Evolutionary conservation across 2,888 invertebrate species (phyloP).

Genomic region (Aleiodes alternator): DNA sequence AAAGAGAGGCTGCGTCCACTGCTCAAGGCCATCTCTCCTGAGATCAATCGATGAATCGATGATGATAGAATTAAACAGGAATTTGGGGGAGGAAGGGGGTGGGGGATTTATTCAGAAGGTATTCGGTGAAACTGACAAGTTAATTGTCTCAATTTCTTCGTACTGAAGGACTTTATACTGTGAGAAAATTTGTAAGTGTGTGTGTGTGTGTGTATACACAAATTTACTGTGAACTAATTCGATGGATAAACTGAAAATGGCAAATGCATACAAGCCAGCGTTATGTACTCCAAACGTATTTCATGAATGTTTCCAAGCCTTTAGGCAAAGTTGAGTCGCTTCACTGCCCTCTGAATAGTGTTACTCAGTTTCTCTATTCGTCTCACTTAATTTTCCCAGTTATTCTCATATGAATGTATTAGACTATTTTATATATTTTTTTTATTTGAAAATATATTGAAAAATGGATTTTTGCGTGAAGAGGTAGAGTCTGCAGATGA

Average conservation of each 20-base stretch:
- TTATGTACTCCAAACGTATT: conserved; percentile 45
- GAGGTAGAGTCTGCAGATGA: neutral
- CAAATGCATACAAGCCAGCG: conserved; percentile 51
- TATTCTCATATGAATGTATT: conserved; percentile 52
- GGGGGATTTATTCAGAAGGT: neutral
- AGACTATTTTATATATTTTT: neutral
- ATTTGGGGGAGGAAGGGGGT: conserved; percentile 8
- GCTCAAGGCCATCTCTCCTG: conserved; percentile 42
- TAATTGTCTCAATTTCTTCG: conserved; percentile 57
- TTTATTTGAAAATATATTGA: neutral
- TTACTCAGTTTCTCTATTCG: conserved; percentile 20
- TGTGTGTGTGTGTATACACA: neutral
- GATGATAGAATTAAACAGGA: conserved; percentile 46
- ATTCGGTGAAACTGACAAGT: conserved; percentile 2
- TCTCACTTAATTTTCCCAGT: conserved; percentile 47
- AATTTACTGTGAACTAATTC: conserved; percentile 47
- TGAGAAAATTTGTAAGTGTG: conserved; percentile 38
- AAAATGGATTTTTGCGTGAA: neutral
- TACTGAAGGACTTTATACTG: neutral
- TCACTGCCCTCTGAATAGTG: conserved; percentile 45
- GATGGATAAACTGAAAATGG: conserved; percentile 64
- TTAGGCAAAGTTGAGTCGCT: conserved; percentile 58
- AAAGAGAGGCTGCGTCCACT: conserved; percentile 24
- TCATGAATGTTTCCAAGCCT: conserved; percentile 63
- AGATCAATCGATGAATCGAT: conserved; percentile 55